Evolutionary conservation across 2,888 invertebrate species (phyloP), one percentile per base, ranked within the genome.

Genomic region (Congeria kusceri): DNA sequence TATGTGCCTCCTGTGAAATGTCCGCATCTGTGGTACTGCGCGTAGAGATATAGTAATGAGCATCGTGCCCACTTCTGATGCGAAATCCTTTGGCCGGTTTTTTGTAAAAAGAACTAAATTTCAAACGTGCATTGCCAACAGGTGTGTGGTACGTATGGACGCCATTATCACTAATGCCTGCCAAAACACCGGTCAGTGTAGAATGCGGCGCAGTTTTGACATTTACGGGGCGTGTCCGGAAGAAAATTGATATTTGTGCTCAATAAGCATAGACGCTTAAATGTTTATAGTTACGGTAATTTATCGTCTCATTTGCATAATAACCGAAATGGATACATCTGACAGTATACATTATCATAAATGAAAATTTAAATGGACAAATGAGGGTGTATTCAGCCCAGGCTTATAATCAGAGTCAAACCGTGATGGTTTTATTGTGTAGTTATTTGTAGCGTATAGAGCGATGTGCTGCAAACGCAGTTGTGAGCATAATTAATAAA

Each of bases 251-350:
- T 64, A 64, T 39, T 28, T 18, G 18, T 23, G 64, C 53, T 72
- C 64, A 72, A 72, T 72, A 72, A 72, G 47, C 29, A 57, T 64
- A 72, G 71, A 72, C 57, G 44, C 64, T 72, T 64, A 72, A 72
- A 64, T 63, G 57, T 64, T 64, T 13, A 64, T 64, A 72, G 56
- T 76, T 29, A 46, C 25, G 53, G 59, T 76, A 64, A 80, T 80
- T 77, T 80, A 80, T 73, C 27, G 65, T 53, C 65, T 72, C 39
- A 80, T 80, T 80, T 80, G 80, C 80, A 80, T 80, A 80, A 80
- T 73, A 73, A 47, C 64, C 59, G 80, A 68, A 80, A 80, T 44
- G 20, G 80, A 80, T 76, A 72, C 57, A 56, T 63, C 57, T 80
- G 69, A 57, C 65, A 70, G 73, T 56, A 39, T 62, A 73, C 69